Percentiles rank a stretch among this genome's conserved stretches.
Conservation (phyloP, 1,140 invertebrate genomes). For the Aphelinus certus region DNA sequence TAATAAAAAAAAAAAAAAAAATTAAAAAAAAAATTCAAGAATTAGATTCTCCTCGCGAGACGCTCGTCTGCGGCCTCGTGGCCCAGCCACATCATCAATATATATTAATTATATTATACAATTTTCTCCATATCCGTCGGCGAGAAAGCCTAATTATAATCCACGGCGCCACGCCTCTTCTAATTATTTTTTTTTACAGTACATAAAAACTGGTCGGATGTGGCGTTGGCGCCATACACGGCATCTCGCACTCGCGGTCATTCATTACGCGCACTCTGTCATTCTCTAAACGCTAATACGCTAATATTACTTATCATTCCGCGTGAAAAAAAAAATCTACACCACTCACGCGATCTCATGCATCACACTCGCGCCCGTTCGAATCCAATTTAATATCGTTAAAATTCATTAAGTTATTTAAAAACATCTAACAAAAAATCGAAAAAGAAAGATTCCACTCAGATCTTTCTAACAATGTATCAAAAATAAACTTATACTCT, state of each 20-base stretch:
- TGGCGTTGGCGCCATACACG: conserved; percentile 27
- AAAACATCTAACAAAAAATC: conserved; percentile 54
- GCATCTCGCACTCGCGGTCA: conserved; percentile 35
- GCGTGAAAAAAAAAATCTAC: conserved; percentile 38
- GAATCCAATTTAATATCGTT: conserved; percentile 52
- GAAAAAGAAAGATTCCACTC: conserved; percentile 57
- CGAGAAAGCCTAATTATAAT: conserved; percentile 56
- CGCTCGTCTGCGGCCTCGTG: conserved; percentile 30
- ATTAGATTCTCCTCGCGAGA: conserved; percentile 17
- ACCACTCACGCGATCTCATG: not conserved
- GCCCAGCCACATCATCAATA: conserved; percentile 53
- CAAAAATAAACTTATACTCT: conserved; percentile 65
- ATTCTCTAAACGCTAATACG: conserved; percentile 17
- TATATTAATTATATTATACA: conserved; percentile 67
- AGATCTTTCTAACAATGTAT: conserved; percentile 63
- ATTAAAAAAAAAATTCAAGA: not conserved
- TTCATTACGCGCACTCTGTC: conserved; percentile 12
- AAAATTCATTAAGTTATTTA: conserved; percentile 65
- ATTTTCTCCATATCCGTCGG: conserved; percentile 58
- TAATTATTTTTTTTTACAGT: conserved; percentile 41
- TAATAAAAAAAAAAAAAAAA: conserved; percentile 29
- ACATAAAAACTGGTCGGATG: conserved; percentile 55
- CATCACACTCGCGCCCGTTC: conserved; percentile 25
- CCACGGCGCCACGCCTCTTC: conserved; percentile 43
- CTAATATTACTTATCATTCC: conserved; percentile 28